Percentiles rank a stretch among this genome's conserved stretches.
These are phyloP conservation scores for Crocodylus rhombifer DNA, from an alignment of 2,797 vertebrate species.

Conservation along the genomic window DNA sequence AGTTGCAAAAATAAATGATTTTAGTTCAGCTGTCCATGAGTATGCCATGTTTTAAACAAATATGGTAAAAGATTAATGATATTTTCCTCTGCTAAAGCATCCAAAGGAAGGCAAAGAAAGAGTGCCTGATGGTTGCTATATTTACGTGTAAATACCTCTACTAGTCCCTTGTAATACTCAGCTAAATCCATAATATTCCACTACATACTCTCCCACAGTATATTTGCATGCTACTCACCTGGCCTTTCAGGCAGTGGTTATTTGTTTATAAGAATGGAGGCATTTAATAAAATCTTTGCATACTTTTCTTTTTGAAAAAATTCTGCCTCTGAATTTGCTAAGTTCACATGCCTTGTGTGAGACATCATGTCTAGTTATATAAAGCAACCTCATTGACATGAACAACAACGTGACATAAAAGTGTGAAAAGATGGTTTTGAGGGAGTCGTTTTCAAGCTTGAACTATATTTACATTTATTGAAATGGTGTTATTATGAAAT, in stretches of 20 bases:
- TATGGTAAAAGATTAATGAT: neutral
- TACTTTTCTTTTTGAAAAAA: neutral
- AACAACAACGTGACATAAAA: neutral
- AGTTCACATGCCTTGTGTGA: neutral
- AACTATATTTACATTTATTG: neutral
- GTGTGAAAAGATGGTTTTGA: neutral
- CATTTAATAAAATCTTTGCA: neutral
- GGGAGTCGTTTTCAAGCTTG: rapidly evolving
- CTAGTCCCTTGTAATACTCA: neutral
- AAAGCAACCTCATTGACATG: neutral
- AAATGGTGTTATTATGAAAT: neutral
- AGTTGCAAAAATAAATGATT: neutral
- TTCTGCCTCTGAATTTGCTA: neutral
- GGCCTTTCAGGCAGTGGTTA: slow-evolving; percentile 4
- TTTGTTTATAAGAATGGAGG: neutral
- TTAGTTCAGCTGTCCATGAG: neutral
- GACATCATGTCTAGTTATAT: neutral
- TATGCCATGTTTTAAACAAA: neutral
- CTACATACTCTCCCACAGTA: neutral
- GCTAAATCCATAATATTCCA: neutral
- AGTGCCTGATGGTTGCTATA: neutral
- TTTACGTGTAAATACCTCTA: neutral
- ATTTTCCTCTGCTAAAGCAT: neutral
- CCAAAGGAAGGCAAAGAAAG: neutral
- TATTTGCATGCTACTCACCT: neutral